Evolutionary conservation across 2,888 invertebrate species (phyloP).

Genomic region (Drepana falcataria): DNA sequence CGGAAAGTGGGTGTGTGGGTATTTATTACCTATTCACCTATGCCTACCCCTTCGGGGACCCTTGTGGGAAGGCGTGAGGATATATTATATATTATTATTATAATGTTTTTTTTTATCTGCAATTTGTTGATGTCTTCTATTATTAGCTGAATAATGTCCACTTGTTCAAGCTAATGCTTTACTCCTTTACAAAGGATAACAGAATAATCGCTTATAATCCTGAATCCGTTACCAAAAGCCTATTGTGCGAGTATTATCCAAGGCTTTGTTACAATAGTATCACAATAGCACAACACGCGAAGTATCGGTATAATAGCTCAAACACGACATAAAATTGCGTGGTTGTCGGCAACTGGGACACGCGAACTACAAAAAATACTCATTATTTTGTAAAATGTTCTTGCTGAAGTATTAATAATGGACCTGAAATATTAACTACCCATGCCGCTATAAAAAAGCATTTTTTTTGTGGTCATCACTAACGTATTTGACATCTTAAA

Average conservation of each 20-base stretch:
- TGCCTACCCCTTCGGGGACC: no score
- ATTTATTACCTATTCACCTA: no score
- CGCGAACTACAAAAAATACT: constrained; percentile 45
- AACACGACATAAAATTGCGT: constrained; percentile 43
- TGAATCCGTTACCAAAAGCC: constrained; percentile 56
- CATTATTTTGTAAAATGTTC: constrained; percentile 12
- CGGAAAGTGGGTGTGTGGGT: no score
- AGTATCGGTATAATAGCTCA: constrained; percentile 58
- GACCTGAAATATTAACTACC: constrained; percentile 1
- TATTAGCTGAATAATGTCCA: background rate
- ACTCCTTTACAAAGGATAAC: background rate
- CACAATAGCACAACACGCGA: constrained; percentile 68
- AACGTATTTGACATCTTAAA: background rate
- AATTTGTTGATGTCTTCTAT: no score
- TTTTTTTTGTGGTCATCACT: constrained; percentile 20
- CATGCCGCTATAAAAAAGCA: constrained; percentile 8
- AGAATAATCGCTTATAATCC: constrained; percentile 31
- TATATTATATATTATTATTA: no score
- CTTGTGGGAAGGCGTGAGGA: no score
- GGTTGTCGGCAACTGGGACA: constrained; percentile 41
- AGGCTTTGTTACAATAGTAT: constrained; percentile 66
- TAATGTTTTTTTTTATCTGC: no score
- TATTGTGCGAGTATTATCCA: constrained; percentile 60
- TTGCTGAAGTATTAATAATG: constrained; percentile 9
- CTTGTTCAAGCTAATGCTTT: background rate